These are phyloP conservation scores for Neomorphus geoffroyi DNA, from an alignment of 2,797 vertebrate species.

Conservation along the genomic window DNA sequence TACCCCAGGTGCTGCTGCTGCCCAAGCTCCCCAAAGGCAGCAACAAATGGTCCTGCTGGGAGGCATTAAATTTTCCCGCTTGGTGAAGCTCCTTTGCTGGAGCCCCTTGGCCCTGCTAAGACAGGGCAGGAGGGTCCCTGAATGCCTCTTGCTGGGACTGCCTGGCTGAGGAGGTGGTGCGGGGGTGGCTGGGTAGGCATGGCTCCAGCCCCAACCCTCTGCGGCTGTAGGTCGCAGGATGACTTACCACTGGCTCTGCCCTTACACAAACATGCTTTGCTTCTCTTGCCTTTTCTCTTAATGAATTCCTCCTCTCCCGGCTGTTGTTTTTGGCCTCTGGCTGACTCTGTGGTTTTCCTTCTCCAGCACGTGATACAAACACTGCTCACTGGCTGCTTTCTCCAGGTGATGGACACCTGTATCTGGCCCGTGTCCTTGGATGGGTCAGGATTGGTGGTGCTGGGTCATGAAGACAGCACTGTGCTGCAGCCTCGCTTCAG, in stretches of 20 bases:
- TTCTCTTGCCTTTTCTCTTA: slow-evolving; percentile 48
- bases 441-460: background rate
- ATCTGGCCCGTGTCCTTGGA: background rate
- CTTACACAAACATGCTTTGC: slow-evolving; percentile 47
- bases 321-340: slow-evolving; percentile 60
- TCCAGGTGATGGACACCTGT: slow-evolving; percentile 61
- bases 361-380: slow-evolving; percentile 22
- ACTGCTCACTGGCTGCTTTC: background rate
- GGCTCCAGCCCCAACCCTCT: background rate
- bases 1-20: background rate
- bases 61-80: background rate
- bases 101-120: background rate
- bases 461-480: background rate
- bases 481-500: background rate
- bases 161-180: background rate
- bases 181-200: background rate
- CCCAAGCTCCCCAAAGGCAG: background rate
- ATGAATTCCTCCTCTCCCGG: slow-evolving; percentile 52
- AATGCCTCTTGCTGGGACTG: background rate
- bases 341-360: slow-evolving; percentile 54
- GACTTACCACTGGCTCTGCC: background rate
- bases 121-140: background rate
- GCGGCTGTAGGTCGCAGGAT: background rate
- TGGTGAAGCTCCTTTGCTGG: background rate
- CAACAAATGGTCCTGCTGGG: background rate